Conservation (phyloP, 92 coral and sea anemone species). For the Muricea muricata region DNA sequence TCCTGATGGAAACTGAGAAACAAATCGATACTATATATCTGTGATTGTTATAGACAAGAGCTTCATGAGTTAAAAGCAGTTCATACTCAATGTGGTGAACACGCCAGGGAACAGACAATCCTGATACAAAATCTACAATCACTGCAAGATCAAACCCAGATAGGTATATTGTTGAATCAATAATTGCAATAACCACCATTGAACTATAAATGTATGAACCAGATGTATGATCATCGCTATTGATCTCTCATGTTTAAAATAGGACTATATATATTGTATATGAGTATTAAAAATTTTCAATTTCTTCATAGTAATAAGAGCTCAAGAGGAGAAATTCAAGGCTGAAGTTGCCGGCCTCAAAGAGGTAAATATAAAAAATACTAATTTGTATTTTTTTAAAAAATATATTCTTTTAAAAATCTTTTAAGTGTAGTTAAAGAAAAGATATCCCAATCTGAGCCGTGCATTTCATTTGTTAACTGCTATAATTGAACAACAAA, state of each 20-base stretch:
- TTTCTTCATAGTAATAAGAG: conserved; percentile 59
- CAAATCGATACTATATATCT: too few species aligned
- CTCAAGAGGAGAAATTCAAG: conserved; percentile 77
- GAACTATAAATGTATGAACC: too few species aligned
- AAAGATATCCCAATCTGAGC: too few species aligned
- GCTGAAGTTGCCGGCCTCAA: conserved; percentile 69
- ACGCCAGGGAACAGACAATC: conserved; percentile 50
- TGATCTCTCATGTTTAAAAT: too few species aligned
- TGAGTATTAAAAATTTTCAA: too few species aligned
- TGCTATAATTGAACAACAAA: too few species aligned
- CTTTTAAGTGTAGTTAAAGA: too few species aligned
- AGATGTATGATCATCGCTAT: not conserved
- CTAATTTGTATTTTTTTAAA: not conserved
- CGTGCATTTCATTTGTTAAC: too few species aligned
- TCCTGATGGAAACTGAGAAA: too few species aligned
- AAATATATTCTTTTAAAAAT: too few species aligned
- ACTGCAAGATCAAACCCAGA: conserved; percentile 57
- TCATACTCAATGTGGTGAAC: conserved; percentile 47
- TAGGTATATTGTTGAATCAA: conserved; percentile 13
- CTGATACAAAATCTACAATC: conserved; percentile 55
- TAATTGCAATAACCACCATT: too few species aligned
- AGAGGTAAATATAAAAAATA: conserved; percentile 64
- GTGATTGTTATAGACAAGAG: conserved; percentile 35
- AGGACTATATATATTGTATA: too few species aligned
- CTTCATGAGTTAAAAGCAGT: conserved; percentile 35